Percentiles rank a stretch among this genome's conserved stretches.
phyloP scores from a whole-genome alignment of 2,888 invertebrate species.

The Callyntrura guangdongensis region DNA sequence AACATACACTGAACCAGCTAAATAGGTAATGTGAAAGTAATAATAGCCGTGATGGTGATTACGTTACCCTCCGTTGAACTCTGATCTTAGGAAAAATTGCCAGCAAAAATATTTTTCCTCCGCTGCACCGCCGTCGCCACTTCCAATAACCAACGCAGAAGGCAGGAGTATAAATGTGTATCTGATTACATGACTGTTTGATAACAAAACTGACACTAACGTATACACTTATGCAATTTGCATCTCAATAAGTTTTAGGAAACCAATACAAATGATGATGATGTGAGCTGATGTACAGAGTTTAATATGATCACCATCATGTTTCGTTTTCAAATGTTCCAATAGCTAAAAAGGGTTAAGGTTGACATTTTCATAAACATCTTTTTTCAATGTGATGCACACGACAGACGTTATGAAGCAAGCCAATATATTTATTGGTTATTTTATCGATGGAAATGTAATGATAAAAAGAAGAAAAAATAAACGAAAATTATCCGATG shows the following conservation, averaged over 20 bases:
- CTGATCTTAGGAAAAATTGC: neutral
- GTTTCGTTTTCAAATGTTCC: too few species aligned
- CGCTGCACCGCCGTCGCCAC: too few species aligned
- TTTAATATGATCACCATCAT: neutral
- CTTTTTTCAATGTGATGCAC: neutral
- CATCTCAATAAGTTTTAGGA: neutral
- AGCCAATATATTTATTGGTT: too few species aligned
- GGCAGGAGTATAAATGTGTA: too few species aligned
- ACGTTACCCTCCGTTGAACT: neutral
- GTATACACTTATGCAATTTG: neutral
- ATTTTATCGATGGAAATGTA: too few species aligned
- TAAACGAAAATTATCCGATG: too few species aligned
- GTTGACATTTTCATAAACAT: neutral
- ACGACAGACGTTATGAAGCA: neutral
- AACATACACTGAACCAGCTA: too few species aligned
- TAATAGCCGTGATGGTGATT: neutral
- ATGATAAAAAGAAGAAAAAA: too few species aligned
- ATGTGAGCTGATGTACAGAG: neutral
- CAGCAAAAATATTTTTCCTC: too few species aligned
- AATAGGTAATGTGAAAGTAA: neutral
- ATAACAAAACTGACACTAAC: neutral
- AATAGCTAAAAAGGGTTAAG: neutral
- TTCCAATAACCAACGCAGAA: too few species aligned
- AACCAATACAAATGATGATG: neutral
- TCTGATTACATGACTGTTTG: too few species aligned